phyloP scores from a whole-genome alignment of 2,888 invertebrate species.

The Drosophila falleni region DNA sequence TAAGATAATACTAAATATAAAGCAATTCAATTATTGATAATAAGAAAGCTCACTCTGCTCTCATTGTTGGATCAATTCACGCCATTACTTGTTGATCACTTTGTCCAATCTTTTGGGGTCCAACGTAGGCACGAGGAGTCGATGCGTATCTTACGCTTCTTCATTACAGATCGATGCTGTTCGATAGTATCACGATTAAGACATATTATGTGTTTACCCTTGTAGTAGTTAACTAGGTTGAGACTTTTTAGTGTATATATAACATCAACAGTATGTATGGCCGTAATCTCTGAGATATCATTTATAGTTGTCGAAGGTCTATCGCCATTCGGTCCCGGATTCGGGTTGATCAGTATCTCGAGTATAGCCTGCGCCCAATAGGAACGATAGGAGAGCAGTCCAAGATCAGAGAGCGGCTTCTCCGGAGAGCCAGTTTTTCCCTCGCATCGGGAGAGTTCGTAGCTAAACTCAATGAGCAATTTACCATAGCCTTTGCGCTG shows the following conservation, averaged over 20 bases:
- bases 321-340: slow-evolving; percentile 93
- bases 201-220: slow-evolving; percentile 98
- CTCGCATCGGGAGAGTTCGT: slow-evolving; percentile 98
- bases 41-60: neutral
- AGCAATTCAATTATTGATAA: neutral
- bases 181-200: slow-evolving; percentile 94
- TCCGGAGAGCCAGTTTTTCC: slow-evolving; percentile 99
- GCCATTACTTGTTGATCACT: slow-evolving; percentile 92
- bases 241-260: slow-evolving; percentile 98
- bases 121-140: slow-evolving; percentile 98
- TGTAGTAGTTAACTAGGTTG: slow-evolving; percentile 98
- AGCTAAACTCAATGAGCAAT: slow-evolving; percentile 99
- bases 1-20: neutral
- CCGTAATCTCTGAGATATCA: slow-evolving; percentile 99
- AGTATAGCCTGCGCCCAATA: slow-evolving; percentile 99
- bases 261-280: slow-evolving; percentile 99
- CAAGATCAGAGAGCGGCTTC: slow-evolving; percentile 98
- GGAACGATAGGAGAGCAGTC: slow-evolving; percentile 96
- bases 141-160: slow-evolving; percentile 94
- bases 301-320: slow-evolving; percentile 97
- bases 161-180: slow-evolving; percentile 94
- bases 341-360: slow-evolving; percentile 94
- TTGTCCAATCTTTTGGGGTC: slow-evolving; percentile 99
- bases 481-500: slow-evolving; percentile 99
- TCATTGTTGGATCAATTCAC: neutral